Conservation (phyloP, 2,113 vertebrate genomes). For the Oenanthe melanoleuca region DNA sequence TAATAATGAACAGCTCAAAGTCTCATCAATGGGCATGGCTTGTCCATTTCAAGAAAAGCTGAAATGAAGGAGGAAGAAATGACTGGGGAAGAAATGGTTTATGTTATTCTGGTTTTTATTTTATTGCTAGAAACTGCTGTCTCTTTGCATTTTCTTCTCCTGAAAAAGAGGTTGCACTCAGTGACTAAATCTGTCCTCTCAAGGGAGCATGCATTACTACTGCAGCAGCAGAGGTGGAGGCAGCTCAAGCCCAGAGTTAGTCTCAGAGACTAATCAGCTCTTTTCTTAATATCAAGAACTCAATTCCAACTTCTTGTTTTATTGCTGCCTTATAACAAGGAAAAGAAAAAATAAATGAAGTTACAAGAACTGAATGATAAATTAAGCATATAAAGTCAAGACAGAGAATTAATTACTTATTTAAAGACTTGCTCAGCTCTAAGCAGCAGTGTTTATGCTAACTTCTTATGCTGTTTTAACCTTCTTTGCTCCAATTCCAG, state of each 20-base stretch:
- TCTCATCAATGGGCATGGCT: background rate
- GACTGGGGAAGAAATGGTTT: background rate
- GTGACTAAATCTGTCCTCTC: constrained; percentile 56
- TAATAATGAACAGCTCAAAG: constrained; percentile 17
- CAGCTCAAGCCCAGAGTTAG: background rate
- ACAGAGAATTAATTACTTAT: constrained; percentile 15
- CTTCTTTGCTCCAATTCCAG: background rate
- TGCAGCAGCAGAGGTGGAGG: constrained; percentile 28
- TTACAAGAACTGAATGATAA: constrained; percentile 14
- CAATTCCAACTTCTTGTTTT: background rate
- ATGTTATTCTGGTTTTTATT: background rate
- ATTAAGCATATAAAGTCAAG: background rate
- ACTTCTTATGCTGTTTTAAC: background rate
- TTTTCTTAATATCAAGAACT: background rate
- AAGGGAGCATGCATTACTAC: constrained; percentile 22
- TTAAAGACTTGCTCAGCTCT: constrained; percentile 16
- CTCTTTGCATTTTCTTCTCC: constrained; percentile 64
- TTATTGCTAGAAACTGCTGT: constrained; percentile 56
- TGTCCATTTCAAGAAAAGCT: constrained; percentile 33
- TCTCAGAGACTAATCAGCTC: background rate
- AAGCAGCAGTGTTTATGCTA: background rate
- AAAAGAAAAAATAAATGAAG: background rate
- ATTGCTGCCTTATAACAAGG: background rate
- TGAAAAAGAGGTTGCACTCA: background rate
- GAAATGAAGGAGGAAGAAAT: background rate